phyloP scores from a whole-genome alignment of 2,113 vertebrate species.

The Rhynchomys soricoides region DNA sequence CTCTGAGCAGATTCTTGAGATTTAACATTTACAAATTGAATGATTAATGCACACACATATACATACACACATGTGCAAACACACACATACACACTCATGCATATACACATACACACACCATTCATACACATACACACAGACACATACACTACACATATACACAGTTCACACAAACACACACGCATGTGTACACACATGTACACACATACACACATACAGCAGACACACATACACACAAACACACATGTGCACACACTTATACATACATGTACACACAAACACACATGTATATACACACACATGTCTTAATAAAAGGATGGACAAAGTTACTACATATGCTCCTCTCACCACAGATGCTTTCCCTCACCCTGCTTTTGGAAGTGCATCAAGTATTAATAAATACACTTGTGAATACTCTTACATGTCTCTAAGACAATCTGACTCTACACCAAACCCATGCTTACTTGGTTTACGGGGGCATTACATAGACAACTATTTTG shows the following conservation, averaged over 20 bases:
- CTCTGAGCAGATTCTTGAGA: conserved; percentile 11
- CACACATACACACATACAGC: background rate
- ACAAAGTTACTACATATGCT: conserved; percentile 60
- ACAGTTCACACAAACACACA: background rate
- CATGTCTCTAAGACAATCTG: conserved; percentile 63
- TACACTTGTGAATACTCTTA: conserved; percentile 68
- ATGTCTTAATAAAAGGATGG: conserved; percentile 6
- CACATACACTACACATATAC: background rate
- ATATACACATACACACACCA: conserved; percentile 25
- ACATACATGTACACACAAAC: conserved; percentile 19
- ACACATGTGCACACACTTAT: conserved; percentile 15
- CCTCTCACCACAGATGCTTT: conserved; percentile 73
- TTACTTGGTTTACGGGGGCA: conserved; percentile 40
- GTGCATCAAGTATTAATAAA: conserved; percentile 77
- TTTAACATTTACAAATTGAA: conserved; percentile 59
- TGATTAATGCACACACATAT: conserved; percentile 41
- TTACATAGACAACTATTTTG: conserved; percentile 52
- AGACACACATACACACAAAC: background rate
- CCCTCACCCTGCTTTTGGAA: conserved; percentile 56
- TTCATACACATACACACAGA: conserved; percentile 3
- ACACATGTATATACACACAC: background rate
- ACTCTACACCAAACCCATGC: conserved; percentile 43
- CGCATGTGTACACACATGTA: conserved; percentile 43
- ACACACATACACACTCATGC: conserved; percentile 1
- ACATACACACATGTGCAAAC: background rate